Conservation (phyloP, 2,113 vertebrate genomes). For the Scopus umbretta region DNA sequence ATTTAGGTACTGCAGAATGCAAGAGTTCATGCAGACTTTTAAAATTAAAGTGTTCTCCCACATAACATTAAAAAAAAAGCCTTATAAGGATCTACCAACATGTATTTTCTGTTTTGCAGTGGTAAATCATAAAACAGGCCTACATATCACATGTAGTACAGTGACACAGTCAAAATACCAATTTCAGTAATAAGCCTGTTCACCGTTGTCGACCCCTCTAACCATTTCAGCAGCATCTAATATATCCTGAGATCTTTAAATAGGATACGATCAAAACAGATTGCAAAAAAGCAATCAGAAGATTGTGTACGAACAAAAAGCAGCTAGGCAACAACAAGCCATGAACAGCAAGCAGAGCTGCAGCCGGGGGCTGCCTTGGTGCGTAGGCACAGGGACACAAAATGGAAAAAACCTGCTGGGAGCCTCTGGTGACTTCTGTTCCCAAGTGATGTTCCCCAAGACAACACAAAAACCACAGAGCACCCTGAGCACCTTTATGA, state of each 20-base stretch:
- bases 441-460: neutral
- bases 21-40: neutral
- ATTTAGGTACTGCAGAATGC: neutral
- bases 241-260: constrained; percentile 8
- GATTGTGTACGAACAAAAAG: neutral
- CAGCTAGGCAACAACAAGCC: neutral
- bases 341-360: neutral
- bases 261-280: neutral
- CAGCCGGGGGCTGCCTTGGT: neutral
- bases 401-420: neutral
- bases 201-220: neutral
- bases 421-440: neutral
- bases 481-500: neutral
- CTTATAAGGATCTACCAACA: neutral
- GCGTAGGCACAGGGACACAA: neutral
- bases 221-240: neutral
- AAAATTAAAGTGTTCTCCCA: neutral
- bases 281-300: neutral
- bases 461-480: neutral
- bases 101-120: neutral
- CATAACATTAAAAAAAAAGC: neutral
- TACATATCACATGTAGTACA: neutral
- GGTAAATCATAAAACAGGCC: neutral
- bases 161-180: neutral
- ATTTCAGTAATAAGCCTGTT: neutral